phyloP scores from a whole-genome alignment of 2,113 vertebrate species.

The Terrapene triunguis region DNA sequence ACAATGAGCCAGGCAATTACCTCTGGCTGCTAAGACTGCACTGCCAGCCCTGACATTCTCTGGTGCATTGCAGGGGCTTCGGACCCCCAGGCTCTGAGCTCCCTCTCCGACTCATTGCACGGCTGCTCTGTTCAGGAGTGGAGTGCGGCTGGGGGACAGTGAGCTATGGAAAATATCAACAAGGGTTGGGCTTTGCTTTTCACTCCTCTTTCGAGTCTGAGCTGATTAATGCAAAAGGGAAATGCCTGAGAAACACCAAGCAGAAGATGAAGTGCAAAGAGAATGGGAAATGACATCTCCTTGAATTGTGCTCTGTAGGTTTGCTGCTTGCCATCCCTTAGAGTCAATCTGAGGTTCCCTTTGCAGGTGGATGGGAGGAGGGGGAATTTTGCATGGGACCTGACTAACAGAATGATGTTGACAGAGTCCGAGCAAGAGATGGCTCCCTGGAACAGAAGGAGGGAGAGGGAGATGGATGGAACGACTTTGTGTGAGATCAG shows the following conservation, averaged over 20 bases:
- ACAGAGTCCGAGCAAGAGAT: background rate
- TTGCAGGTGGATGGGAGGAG: fast-evolving
- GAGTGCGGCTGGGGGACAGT: fast-evolving
- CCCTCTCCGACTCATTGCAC: background rate
- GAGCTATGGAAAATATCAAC: fast-evolving
- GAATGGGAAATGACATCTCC: background rate
- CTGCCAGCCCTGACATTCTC: fast-evolving
- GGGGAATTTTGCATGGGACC: background rate
- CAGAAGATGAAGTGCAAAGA: background rate
- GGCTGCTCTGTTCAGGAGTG: fast-evolving
- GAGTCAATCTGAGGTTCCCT: background rate
- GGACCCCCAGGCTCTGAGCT: background rate
- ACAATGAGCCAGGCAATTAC: background rate
- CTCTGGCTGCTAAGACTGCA: background rate
- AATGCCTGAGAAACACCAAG: background rate
- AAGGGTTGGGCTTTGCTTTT: background rate
- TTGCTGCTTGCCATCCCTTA: background rate
- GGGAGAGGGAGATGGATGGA: slow-evolving; percentile 40
- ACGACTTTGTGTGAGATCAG: slow-evolving; percentile 72
- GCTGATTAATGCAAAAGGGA: background rate
- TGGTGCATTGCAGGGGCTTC: background rate
- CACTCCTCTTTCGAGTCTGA: background rate
- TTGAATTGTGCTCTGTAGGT: background rate
- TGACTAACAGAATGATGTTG: background rate
- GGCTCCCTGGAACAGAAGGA: background rate